A percentile compares a stretch with the other conserved stretches of the same genome.
phyloP scores from a whole-genome alignment of 1,140 invertebrate genomes.

The Cydia strobilella region DNA sequence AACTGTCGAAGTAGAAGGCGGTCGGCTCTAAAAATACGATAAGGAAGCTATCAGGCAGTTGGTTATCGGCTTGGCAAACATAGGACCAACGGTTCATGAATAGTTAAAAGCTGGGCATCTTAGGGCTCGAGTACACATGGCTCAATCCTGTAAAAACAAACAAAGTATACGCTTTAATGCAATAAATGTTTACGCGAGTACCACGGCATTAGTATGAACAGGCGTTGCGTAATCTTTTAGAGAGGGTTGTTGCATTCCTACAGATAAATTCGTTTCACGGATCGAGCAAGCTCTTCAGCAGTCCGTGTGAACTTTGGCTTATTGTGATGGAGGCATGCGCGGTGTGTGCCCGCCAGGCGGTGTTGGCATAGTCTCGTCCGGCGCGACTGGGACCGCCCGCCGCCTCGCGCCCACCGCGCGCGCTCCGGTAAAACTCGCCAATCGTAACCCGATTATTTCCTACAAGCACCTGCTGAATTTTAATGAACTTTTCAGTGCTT shows the following conservation, averaged over 20 bases:
- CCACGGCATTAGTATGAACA: not conserved
- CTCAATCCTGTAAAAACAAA: conserved; percentile 3
- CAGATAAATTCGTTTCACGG: conserved; percentile 61
- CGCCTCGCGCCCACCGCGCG: conserved; percentile 36
- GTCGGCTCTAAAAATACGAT: conserved; percentile 55
- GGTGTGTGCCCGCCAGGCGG: conserved; percentile 44
- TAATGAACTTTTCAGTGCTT: conserved; percentile 33
- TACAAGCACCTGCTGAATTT: not conserved
- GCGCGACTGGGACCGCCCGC: conserved; percentile 53
- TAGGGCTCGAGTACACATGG: conserved; percentile 46
- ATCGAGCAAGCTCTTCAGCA: conserved; percentile 53
- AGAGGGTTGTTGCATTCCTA: conserved; percentile 61
- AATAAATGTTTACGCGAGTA: conserved; percentile 20
- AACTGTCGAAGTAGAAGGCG: conserved; percentile 32
- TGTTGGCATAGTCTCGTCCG: conserved; percentile 57
- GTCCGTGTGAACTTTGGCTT: conserved; percentile 62
- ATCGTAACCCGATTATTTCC: not conserved
- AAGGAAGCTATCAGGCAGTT: conserved; percentile 56
- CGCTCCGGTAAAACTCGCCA: conserved; percentile 31
- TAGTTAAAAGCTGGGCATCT: conserved; percentile 57
- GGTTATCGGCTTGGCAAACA: conserved; percentile 58
- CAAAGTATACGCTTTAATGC: not conserved
- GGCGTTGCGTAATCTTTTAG: conserved; percentile 44
- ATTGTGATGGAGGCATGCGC: conserved; percentile 69
- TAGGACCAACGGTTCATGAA: conserved; percentile 60